Evolutionary conservation across 2,888 invertebrate genomes (phyloP), one percentile per base, ranked within the genome.

Genomic region (Colletes collaris): DNA sequence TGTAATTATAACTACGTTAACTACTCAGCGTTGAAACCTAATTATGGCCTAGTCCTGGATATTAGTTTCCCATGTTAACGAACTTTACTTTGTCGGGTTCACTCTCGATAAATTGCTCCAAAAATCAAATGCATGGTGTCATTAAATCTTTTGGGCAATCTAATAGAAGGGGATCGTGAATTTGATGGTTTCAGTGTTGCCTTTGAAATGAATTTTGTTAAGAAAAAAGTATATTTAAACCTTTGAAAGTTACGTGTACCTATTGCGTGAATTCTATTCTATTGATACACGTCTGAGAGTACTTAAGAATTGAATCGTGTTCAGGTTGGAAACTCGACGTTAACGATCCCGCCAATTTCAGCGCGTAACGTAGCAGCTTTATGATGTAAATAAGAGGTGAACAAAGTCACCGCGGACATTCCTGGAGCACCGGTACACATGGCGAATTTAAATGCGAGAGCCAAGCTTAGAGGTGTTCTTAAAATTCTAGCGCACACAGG

Each of bases 1-100:
- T 27, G n/a, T 56, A 67, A 56, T 67, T 67, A 67, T 67, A 46
- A 46, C 66, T 56, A 58, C 44, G 66, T 67, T 56, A 67, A 55
- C 66, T 67, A 56, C 46, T 49, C n/a, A 56, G 8, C 46, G 16
- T 7, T 46, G 16, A 13, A 56, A 64, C n/a, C 52, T 56, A 44
- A 56, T 46, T 13, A 37, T 13, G 46, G 46, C 46, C 7, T 46
- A 58, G 46, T 46, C 6, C 46, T 27, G 6, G 40, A 27, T 56
- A 56, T 67, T 37, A 44, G 66, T 65, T 65, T 65, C 44, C 53
- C 40, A 65, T 65, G 53, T 65, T 19, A 65, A 44, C 40, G 44
- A 65, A 65, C 16, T 65, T 65, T 53, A 40, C 53, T 65, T 19
- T 40, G 5, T 53, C 7, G 19, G 7, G 16, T 40, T 27, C 13